Evolutionary conservation across 2,113 vertebrate species (phyloP), one percentile per base, ranked within the genome.

Genomic region (Donacobius atricapilla): DNA sequence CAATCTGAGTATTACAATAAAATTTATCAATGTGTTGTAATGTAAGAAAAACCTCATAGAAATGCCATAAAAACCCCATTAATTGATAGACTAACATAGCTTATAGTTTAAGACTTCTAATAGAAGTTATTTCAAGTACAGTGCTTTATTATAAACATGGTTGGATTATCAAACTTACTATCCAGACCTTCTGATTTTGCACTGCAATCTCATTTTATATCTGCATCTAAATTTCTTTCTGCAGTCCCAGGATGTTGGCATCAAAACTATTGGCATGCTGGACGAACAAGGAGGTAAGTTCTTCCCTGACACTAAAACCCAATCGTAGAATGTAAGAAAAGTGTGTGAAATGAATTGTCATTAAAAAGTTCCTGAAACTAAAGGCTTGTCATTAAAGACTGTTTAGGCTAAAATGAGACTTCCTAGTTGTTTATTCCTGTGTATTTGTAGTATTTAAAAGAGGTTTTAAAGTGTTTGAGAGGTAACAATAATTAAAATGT

Each of bases 231-330:
- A 76, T 53, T 44, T 86, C 22, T 94, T 81, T 83, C 95, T 97
- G 98, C 98, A 99, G 99, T 98, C 98, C 71, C 98, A 97, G 77
- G 98, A 99, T 97, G 98, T 99, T 1, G 99, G 99, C 24, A 94
- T 96, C 90, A 99, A 99, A 97, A 99, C 99, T 47, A 97, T 99
- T 56, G 98, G 97, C 66, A 99, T 99, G 98, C 96, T 99, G 97
- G 99, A 99, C 95, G 97, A 99, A 80, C 99, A 99, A 97, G 99
- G 99, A 97, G 99, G 99, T 99, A 51, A 98, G 98, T 98, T 81
- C 64, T 82, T 77, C 21, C 18, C 31, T 39, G 31, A 27, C 18
- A n/a, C 10, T 63, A 45, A 53, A 66, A 72, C 39, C n/a, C 2
- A 27, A 1, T 66, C n/a, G 57, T 65, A 24, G 31, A 27, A 19